Percentiles rank a stretch among this genome's conserved stretches.
These are phyloP conservation scores for Holacanthella duospinosa DNA, from an alignment of 2,888 invertebrate genomes.

Conservation along the genomic window DNA sequence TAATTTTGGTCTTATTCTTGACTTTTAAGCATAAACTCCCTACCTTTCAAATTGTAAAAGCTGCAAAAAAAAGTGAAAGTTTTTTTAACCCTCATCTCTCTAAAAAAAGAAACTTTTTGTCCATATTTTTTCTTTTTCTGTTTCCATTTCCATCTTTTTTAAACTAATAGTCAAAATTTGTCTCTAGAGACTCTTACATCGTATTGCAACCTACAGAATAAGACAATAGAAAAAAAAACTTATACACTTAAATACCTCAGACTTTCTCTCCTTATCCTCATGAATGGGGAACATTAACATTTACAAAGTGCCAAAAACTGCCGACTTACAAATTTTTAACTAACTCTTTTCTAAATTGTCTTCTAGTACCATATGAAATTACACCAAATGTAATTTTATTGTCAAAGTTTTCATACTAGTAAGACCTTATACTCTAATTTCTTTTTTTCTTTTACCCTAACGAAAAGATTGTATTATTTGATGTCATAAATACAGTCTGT, in stretches of 20 bases:
- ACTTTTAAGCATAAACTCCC: no score
- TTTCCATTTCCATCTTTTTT: conserved; percentile 8
- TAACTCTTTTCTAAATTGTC: neutral
- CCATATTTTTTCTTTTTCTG: neutral
- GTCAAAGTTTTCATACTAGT: neutral
- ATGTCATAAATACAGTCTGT: neutral
- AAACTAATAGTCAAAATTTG: conserved; percentile 8
- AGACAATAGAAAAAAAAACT: no score
- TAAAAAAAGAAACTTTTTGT: neutral
- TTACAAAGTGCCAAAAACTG: neutral
- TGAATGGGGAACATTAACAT: neutral
- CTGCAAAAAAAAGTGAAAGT: no score
- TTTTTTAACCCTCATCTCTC: no score
- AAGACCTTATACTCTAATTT: neutral
- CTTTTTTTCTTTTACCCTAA: neutral
- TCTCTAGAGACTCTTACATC: neutral
- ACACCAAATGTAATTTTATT: no score
- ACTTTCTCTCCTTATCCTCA: neutral
- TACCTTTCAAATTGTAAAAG: no score
- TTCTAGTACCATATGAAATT: neutral
- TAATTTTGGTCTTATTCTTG: no score
- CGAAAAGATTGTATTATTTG: neutral
- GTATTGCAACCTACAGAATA: no score
- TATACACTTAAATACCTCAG: no score
- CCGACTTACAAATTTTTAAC: neutral